Evolutionary conservation across 1,140 invertebrate genomes (phyloP).

Genomic region (Sminthurides bifidus): DNA sequence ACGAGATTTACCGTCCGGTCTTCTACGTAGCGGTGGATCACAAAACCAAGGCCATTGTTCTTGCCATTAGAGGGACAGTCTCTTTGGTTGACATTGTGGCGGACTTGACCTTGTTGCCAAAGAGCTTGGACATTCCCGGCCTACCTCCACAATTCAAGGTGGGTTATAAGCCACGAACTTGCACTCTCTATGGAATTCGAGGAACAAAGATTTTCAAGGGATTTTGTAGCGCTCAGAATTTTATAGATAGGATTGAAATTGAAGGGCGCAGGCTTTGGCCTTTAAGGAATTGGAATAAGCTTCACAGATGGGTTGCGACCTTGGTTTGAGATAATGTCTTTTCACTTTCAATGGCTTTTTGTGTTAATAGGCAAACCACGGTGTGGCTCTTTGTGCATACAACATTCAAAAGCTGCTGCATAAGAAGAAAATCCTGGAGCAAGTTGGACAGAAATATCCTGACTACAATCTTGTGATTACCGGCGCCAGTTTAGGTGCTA

Average conservation of each 20-base stretch:
- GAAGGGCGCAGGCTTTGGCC: too few species aligned
- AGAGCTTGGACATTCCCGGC: constrained; percentile 57
- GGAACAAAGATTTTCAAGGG: too few species aligned
- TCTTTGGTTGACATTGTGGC: constrained; percentile 77
- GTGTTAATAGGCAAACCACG: constrained; percentile 57
- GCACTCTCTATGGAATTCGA: too few species aligned
- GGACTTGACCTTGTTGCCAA: constrained; percentile 67
- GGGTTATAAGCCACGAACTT: too few species aligned
- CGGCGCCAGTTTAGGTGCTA: constrained; percentile 73
- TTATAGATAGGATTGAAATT: too few species aligned
- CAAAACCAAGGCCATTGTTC: constrained; percentile 62
- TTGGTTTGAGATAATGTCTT: too few species aligned
- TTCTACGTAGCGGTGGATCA: constrained; percentile 80
- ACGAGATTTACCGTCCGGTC: constrained; percentile 39
- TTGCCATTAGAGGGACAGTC: constrained; percentile 72
- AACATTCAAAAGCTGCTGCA: constrained; percentile 62
- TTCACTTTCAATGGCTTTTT: neutral
- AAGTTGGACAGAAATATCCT: constrained; percentile 55
- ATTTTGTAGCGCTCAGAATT: too few species aligned
- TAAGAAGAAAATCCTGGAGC: constrained; percentile 52
- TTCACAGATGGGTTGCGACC: too few species aligned
- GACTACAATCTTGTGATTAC: constrained; percentile 60
- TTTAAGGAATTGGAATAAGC: too few species aligned
- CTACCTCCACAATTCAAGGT: constrained; percentile 53
- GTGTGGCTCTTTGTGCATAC: constrained; percentile 75